phyloP scores from a whole-genome alignment of 2,888 invertebrate genomes.

The Parelbella ahira region DNA sequence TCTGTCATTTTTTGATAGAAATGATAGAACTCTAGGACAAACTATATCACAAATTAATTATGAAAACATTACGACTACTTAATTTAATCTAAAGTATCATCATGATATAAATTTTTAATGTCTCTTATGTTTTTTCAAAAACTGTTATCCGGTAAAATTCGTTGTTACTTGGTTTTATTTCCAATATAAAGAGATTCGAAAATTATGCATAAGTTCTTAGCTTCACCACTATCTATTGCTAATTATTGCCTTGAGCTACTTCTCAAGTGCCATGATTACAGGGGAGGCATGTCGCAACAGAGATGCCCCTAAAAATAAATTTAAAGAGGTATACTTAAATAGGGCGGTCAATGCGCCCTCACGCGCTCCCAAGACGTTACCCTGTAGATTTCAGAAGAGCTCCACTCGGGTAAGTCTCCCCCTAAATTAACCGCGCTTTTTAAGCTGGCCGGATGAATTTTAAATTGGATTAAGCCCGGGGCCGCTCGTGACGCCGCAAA shows the following conservation, averaged over 20 bases:
- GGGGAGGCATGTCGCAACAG: constrained; percentile 37
- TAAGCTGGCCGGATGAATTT: constrained; percentile 65
- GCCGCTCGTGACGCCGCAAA: constrained; percentile 73
- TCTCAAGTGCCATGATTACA: constrained; percentile 39
- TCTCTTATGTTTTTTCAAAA: too few relatives aligned
- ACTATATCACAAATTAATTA: too few relatives aligned
- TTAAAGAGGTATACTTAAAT: constrained; percentile 58
- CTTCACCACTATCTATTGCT: constrained; percentile 1
- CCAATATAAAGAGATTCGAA: too few relatives aligned
- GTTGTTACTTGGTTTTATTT: too few relatives aligned
- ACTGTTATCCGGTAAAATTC: too few relatives aligned
- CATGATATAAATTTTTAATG: too few relatives aligned
- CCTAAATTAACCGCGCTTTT: constrained; percentile 57
- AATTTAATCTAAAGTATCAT: too few relatives aligned
- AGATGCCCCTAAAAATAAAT: constrained; percentile 42
- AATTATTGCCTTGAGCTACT: constrained; percentile 10
- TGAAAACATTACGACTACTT: too few relatives aligned
- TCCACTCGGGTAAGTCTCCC: constrained; percentile 35
- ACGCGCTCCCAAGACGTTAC: constrained; percentile 56
- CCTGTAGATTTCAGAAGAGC: constrained; percentile 50
- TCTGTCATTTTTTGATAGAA: constrained; percentile 3
- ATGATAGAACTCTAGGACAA: too few relatives aligned
- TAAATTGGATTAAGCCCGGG: constrained; percentile 71
- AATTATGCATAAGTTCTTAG: too few relatives aligned
- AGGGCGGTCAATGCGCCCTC: constrained; percentile 67